These are phyloP conservation scores for Thera obeliscata DNA, from an alignment of 2,888 invertebrate genomes.

Conservation along the genomic window DNA sequence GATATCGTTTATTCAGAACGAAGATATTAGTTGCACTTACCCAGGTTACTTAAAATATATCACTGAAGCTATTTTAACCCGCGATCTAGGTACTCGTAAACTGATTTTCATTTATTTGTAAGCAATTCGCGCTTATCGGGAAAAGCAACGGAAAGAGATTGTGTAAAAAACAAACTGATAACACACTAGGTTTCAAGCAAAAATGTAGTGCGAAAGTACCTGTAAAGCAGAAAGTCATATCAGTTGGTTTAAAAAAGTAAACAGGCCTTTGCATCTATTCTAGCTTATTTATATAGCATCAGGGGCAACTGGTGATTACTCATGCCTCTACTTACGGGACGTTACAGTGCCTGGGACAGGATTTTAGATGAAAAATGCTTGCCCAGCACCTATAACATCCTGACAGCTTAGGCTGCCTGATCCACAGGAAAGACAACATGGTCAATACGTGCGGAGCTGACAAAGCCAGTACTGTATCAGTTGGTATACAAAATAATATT, in stretches of 20 bases:
- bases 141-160: slow-evolving; percentile 11
- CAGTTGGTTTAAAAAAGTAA: background rate
- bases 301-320: too few relatives aligned
- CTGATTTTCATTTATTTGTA: slow-evolving; percentile 13
- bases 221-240: slow-evolving; percentile 20
- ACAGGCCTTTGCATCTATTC: too few relatives aligned
- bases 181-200: background rate
- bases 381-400: too few relatives aligned
- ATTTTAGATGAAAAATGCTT: too few relatives aligned
- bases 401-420: too few relatives aligned
- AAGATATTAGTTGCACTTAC: slow-evolving; percentile 11
- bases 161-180: slow-evolving; percentile 5
- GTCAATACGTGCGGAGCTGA: too few relatives aligned
- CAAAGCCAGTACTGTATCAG: too few relatives aligned
- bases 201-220: slow-evolving; percentile 15
- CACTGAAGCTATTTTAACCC: slow-evolving; percentile 19
- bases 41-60: slow-evolving; percentile 1
- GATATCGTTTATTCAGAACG: slow-evolving; percentile 5
- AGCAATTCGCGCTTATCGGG: slow-evolving; percentile 7
- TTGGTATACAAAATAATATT: background rate
- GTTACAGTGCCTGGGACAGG: too few relatives aligned
- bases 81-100: background rate
- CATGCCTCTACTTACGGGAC: too few relatives aligned
- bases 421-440: too few relatives aligned
- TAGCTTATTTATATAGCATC: too few relatives aligned